Base-by-base conservation (phyloP, 2,888 invertebrate species). In the Pterostichus niger region DNA sequence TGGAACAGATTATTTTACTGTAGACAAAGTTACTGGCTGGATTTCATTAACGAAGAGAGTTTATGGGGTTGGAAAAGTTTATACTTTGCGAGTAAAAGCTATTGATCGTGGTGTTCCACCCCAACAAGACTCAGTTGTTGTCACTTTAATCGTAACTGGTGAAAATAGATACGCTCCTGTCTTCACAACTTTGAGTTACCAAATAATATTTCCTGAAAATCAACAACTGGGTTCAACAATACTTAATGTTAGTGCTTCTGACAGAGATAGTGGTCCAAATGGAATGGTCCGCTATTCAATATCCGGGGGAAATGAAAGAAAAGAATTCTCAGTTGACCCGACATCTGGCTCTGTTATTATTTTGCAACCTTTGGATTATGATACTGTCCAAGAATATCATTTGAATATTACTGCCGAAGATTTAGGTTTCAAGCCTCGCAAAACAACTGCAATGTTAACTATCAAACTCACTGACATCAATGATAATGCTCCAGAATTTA, bases 381-480 rank as follows among this genome's bases (percentile, higher is more conserved):
- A 99, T 88, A 92, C 93, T 0, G 93, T 95, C 77, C 95, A 95
- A 88, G 96, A 96, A 88, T 98, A 98, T 89, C 93, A 94, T 77
- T 89, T 99, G 2, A 97, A 96, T 88, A 95, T 99, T 82, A 96
- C 96, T 0, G 98, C 97, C 0, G 93, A 92, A 84, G 98, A 99
- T 90, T 91, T 96, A 75, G 98, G 96, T 2, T 97, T 96, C 88
- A 94, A 95, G 85, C 92, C 96, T 0, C 93, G 93, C 86, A 93
- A 93, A 87, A 93, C 96, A 0, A 94, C 95, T 5, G 96, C 96
- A 0, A 95, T 95, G 86, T 91, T 98, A 6, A 96, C 96, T 0
- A 95, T 99, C 0, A 95, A 95, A 78, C 91, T 99, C 0, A 96
- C 96, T 0, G 98, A 99, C 88, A 96, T 98, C 49, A 98, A 98